Evolutionary conservation across 2,113 vertebrate genomes (phyloP).

Genomic region (Rallus limicola): DNA sequence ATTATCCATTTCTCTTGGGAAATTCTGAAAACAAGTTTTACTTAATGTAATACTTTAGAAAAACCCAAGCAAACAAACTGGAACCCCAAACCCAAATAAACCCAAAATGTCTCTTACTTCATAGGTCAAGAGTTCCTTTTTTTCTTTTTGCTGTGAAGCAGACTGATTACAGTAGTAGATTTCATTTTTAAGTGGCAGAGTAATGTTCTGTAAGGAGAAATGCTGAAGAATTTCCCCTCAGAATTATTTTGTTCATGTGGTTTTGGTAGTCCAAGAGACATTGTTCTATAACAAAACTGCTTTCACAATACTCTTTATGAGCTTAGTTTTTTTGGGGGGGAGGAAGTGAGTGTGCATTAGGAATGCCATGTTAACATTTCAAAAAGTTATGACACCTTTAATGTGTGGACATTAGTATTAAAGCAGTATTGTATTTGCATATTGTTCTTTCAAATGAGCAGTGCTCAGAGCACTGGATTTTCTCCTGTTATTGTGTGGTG

Average conservation of each 20-base stretch:
- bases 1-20: constrained; percentile 37
- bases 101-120: not conserved
- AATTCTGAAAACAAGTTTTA: not conserved
- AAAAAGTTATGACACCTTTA: not conserved
- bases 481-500: not conserved
- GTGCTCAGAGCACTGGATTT: not conserved
- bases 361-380: not conserved
- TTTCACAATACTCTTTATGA: not conserved
- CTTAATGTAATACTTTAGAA: not conserved
- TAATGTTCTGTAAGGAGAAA: not conserved
- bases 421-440: not conserved
- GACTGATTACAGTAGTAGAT: not conserved
- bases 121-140: not conserved
- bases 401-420: not conserved
- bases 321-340: not conserved
- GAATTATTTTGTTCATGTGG: not conserved
- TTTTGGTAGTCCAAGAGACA: not conserved
- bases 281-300: not conserved
- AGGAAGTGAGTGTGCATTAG: not conserved
- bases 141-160: not conserved
- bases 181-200: not conserved
- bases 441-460: not conserved
- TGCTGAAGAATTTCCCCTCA: not conserved
- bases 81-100: not conserved
- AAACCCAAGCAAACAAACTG: not conserved